Evolutionary conservation across 1,140 invertebrate species (phyloP).

Genomic region (Ditylenchus dipsaci): DNA sequence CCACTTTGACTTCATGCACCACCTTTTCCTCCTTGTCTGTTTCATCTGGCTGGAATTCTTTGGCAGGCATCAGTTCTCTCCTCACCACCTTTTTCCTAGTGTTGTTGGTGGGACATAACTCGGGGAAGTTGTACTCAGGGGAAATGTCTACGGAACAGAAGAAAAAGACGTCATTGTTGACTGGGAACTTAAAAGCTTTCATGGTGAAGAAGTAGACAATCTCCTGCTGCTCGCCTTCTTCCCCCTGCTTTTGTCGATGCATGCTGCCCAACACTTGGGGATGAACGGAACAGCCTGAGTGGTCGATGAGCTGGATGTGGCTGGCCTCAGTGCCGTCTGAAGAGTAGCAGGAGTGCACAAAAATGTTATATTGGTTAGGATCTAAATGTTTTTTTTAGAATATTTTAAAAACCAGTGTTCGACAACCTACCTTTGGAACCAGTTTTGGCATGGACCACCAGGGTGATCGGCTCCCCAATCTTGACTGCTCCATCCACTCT

Average conservation of each 20-base stretch:
- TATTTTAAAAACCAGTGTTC: background rate
- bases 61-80: background rate
- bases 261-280: conserved; percentile 41
- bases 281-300: conserved; percentile 41
- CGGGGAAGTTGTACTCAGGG: conserved; percentile 30
- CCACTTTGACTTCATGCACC: background rate
- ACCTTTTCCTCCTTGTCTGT: background rate
- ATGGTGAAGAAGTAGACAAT: conserved; percentile 49
- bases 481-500: conserved; percentile 38
- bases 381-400: conserved; percentile 16
- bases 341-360: conserved; percentile 53
- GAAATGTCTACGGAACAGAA: conserved; percentile 50
- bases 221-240: conserved; percentile 6
- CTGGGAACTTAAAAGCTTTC: conserved; percentile 51
- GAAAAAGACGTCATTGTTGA: conserved; percentile 50
- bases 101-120: conserved; percentile 11
- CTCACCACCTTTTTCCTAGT: background rate
- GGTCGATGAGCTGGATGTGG: conserved; percentile 44
- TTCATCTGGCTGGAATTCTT: background rate
- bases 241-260: conserved; percentile 22
- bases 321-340: conserved; percentile 46
- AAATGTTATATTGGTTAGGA: conserved; percentile 49
- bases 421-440: conserved; percentile 30
- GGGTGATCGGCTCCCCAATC: conserved; percentile 48
- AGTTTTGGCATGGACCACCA: conserved; percentile 42